These are phyloP conservation scores for Caenorhabditis wallacei DNA, from an alignment of 2,888 invertebrate species.

Conservation along the genomic window DNA sequence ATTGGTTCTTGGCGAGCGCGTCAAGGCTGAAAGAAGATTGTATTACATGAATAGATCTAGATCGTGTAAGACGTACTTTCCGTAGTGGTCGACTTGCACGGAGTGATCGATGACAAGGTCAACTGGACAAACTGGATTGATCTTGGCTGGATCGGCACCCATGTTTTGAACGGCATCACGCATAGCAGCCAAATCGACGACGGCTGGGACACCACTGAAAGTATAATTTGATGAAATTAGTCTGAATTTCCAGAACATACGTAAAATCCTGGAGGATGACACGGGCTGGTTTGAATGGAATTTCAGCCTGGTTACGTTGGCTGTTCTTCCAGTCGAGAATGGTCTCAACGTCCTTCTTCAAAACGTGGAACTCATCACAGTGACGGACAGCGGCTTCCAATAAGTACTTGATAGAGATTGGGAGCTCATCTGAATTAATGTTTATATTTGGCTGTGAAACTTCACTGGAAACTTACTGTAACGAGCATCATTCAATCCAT, in stretches of 20 bases:
- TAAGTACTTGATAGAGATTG: conserved; percentile 93
- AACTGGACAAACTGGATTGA: conserved; percentile 97
- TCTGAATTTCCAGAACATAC: conserved; percentile 83
- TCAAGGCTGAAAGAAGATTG: conserved; percentile 87
- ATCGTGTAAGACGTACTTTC: conserved; percentile 84
- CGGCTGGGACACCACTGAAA: conserved; percentile 95
- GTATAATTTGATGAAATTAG: background rate
- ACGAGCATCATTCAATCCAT: conserved; percentile 88
- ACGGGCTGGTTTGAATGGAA: conserved; percentile 96
- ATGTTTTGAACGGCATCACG: conserved; percentile 93
- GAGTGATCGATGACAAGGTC: conserved; percentile 99
- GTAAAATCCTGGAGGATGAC: conserved; percentile 91
- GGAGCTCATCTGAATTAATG: conserved; percentile 86
- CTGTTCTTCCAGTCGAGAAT: conserved; percentile 92
- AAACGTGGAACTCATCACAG: conserved; percentile 95
- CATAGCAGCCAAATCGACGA: conserved; percentile 99
- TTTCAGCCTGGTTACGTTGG: conserved; percentile 89
- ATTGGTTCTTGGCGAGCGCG: conserved; percentile 93
- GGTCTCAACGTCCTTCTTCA: conserved; percentile 91
- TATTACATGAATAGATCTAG: background rate
- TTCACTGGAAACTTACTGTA: conserved; percentile 87
- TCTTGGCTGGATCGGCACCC: conserved; percentile 93
- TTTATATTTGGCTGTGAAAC: background rate
- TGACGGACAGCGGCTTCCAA: conserved; percentile 96
- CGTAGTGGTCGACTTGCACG: conserved; percentile 94